Evolutionary conservation across 2,888 invertebrate genomes (phyloP), one percentile per base, ranked within the genome.

Genomic region (Geophilus truncorum): DNA sequence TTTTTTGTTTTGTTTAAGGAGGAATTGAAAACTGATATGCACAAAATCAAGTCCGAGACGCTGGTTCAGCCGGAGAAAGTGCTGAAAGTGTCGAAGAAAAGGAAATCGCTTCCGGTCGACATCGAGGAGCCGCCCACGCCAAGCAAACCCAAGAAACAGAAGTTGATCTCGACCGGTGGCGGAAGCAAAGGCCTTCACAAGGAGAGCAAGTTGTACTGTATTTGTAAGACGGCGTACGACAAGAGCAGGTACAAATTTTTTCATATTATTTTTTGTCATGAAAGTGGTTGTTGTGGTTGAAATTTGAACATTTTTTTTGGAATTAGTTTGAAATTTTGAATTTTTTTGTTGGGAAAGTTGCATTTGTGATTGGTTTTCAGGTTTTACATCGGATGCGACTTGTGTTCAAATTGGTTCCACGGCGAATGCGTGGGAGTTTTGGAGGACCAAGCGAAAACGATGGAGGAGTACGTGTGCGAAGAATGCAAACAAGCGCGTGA

Each of bases 381-480:
- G 87, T 98, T 98, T 88, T 98, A 98, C 88, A 95, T 99, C 83
- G 97, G 96, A 82, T 99, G 99, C 88, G 97, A 98, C 88, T 90
- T 96, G 85, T 99, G 98, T 88, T 95, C 94, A 85, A 97, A 97
- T 88, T 98, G 98, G 98, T 98, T 96, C 90, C 99, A 99, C 87
- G 97, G 97, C 0, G 94, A 94, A 84, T 99, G 99, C 87, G 96
- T 98, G 12, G 94, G 93, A 75, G 94, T 98, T 82, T 94, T 94
- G 0, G 96, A 97, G 87, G 93, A 94, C 86, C 93, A 93, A 90
- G 96, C 96, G 82, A 94, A 94, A 87, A 91, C 92, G 30, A 91
- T 98, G 87, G 94, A 95, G 77, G 94, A 96, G 86, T 98, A 95
- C 88, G 85, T 87, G n/a, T 89, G 89, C 85, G 86, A 86, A 34